Conservation (phyloP, 2,113 vertebrate genomes). For the Melanerpes aurifrons region DNA sequence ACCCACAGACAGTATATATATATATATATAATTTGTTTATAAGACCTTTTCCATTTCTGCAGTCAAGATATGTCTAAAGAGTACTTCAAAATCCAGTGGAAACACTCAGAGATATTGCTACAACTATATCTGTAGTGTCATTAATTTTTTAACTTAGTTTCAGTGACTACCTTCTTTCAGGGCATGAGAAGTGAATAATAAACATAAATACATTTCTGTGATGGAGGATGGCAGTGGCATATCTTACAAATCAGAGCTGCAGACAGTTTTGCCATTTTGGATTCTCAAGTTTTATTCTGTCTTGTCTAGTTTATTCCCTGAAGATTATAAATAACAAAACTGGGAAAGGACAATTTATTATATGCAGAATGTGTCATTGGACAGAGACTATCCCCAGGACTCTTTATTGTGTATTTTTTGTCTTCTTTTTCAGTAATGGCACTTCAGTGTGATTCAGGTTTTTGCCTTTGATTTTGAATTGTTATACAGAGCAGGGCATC, state of each 20-base stretch:
- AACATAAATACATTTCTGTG: neutral
- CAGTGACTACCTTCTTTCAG: neutral
- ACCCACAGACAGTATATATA: neutral
- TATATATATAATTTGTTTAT: neutral
- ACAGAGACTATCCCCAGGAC: fast-evolving
- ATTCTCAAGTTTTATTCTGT: neutral
- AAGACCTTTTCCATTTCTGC: neutral
- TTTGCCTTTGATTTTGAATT: neutral
- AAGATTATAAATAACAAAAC: neutral
- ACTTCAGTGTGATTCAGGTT: neutral
- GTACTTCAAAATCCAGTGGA: neutral
- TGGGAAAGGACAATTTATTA: neutral
- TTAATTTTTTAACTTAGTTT: neutral
- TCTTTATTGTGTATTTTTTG: neutral
- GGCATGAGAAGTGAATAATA: neutral
- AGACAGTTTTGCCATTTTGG: neutral
- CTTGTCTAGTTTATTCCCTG: neutral
- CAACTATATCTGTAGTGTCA: neutral
- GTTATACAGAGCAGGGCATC: neutral
- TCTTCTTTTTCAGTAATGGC: neutral
- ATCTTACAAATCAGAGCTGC: neutral
- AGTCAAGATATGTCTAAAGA: neutral
- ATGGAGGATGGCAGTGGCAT: neutral
- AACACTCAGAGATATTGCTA: neutral
- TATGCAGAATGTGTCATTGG: neutral